Evolutionary conservation across 2,888 invertebrate genomes (phyloP).

Genomic region (Agriotes lineatus): DNA sequence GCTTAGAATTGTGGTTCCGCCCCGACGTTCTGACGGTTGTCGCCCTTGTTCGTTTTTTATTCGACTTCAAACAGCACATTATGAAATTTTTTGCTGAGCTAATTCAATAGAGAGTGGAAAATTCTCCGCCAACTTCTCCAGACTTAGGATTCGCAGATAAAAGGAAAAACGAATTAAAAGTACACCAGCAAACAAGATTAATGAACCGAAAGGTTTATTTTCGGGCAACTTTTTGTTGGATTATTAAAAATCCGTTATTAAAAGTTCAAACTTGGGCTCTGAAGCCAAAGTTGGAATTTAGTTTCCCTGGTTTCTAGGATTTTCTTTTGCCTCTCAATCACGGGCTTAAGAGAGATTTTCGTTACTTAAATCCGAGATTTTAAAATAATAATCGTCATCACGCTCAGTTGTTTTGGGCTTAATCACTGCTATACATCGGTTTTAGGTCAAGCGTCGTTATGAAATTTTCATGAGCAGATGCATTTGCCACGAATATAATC

Average conservation of each 20-base stretch:
- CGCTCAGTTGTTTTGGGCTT: no score
- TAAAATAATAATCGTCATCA: no score
- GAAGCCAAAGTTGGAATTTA: neutral
- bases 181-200: constrained; percentile 9
- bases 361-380: no score
- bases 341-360: no score
- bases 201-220: constrained; percentile 18
- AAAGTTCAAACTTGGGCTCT: neutral
- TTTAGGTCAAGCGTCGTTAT: no score
- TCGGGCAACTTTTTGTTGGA: neutral
- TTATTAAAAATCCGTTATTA: constrained; percentile 13
- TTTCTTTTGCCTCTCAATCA: neutral
- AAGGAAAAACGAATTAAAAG: constrained; percentile 8
- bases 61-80: neutral
- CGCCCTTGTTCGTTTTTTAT: neutral
- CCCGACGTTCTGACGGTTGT: no score
- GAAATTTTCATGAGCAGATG: no score
- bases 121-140: neutral
- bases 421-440: no score
- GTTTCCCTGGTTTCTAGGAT: neutral
- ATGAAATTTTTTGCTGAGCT: neutral
- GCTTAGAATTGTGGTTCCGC: neutral
- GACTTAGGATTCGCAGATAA: neutral
- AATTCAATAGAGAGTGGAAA: neutral
- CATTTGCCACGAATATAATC: no score